These are phyloP conservation scores for Dromas ardeola DNA, from an alignment of 2,113 vertebrate genomes.

Conservation along the genomic window DNA sequence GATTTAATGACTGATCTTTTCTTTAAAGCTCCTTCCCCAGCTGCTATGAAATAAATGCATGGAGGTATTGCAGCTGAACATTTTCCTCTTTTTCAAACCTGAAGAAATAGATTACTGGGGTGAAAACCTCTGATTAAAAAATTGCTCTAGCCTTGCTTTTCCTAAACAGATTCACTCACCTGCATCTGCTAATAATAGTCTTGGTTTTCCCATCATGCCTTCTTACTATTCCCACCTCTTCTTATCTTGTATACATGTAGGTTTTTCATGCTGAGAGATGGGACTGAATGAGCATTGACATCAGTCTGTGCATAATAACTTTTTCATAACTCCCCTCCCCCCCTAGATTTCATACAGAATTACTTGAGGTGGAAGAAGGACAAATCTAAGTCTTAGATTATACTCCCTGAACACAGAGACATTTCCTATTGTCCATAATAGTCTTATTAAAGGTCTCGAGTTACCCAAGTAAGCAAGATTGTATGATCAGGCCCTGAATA, in stretches of 20 bases:
- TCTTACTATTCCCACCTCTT: neutral
- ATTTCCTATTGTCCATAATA: neutral
- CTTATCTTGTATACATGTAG: neutral
- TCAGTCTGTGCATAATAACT: neutral
- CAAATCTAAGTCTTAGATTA: neutral
- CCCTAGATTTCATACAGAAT: neutral
- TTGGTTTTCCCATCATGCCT: neutral
- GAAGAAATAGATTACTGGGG: neutral
- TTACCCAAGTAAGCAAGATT: neutral
- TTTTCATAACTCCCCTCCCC: neutral
- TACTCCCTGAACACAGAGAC: neutral
- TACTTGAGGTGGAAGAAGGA: neutral
- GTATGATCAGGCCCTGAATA: neutral
- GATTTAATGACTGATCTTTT: slow-evolving; percentile 4
- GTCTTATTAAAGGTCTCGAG: neutral
- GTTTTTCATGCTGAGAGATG: neutral
- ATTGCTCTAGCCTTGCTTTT: neutral
- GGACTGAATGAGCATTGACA: neutral
- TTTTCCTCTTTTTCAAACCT: neutral
- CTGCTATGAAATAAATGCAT: neutral
- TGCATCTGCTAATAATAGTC: neutral
- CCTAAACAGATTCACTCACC: neutral
- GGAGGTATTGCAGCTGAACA: neutral
- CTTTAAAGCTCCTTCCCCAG: slow-evolving; percentile 10
- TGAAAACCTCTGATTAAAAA: neutral